Base-by-base conservation (phyloP, 92 coral and sea anemone genomes). In the Paramuricea clavata region DNA sequence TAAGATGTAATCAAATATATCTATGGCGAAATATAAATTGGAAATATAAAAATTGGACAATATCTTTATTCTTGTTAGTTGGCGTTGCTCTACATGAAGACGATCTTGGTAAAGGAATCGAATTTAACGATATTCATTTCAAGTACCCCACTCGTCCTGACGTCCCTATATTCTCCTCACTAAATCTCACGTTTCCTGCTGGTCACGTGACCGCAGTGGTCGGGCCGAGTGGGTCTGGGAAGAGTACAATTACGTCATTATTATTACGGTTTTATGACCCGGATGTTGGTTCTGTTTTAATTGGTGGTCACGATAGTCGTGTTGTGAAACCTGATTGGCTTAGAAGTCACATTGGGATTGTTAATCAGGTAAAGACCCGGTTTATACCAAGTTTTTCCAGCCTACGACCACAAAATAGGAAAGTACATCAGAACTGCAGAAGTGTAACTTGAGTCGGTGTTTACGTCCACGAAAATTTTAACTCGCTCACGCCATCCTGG, bases 221-320 rank as follows among this genome's bases (percentile, higher is more conserved):
- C 43, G 99, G 99, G 12, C 98, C 98, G 28, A 96, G 99, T 81
- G 99, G 99, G 25, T 96, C 99, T 44, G 99, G 99, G 12, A 96
- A 96, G 89, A 96, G 99, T 34, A 94, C 98, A 12, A 91, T 96
- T n/a, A 92, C 98, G 4, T 76, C 95, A 33, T 85, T 96, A 62
- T 86, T 96, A 39, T 82, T 96, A 30, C 93, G 99, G 16, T 89
- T 96, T 44, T 96, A 96, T 88, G 99, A 96, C 56, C 99, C 99
- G 3, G 86, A 87, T 43, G 74, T 87, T 49, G 99, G 99, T 9
- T 56, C 82, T 27, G 95, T 96, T 62, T 31, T 85, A 41, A 91
- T 96, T 72, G 99, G 98, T 17, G 95, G 89, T 22, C 95, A 93
- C 86, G 93, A 96, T 76, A 95, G 93, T 67, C 89, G 75, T 39